Evolutionary conservation across 2,797 vertebrate genomes (phyloP), one percentile per base, ranked within the genome.

Genomic region (Eutrigla gurnardus): DNA sequence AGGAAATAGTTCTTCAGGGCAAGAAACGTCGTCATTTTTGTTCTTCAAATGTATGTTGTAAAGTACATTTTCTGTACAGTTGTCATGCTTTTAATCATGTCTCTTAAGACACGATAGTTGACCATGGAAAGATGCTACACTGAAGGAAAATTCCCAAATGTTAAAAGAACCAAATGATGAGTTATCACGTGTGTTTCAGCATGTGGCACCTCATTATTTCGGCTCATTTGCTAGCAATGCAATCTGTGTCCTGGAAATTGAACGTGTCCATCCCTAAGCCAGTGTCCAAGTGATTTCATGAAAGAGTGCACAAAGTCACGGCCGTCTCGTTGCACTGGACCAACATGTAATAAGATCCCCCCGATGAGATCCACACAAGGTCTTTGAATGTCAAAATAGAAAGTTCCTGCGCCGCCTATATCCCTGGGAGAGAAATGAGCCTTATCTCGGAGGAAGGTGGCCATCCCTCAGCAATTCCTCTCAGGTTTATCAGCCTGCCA

Each of bases 391-490:
- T 89, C 85, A 86, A 25, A 25, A 25, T 49, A 75, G 61, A 85
- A 89, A 91, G 45, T 89, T 90, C 84, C 78, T 82, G 59, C 73
- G 88, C 77, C 88, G 83, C 81, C 81, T 59, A n/a, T 76, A 83
- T 73, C 57, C 75, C 67, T 77, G 81, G 73, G 78, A 89, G 81
- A 88, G 84, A 93, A 93, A 93, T 89, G 78, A 89, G 78, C 65
- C 89, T 93, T 89, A 93, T 94, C 91, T 86, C 46, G 6, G 72
- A 81, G 80, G 72, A 89, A 73, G 86, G 87, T 78, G 86, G 82
- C 88, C 86, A 94, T 94, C 91, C 88, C 91, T 94, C 93, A 94
- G 86, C 81, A 65, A 82, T 83, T 85, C 87, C 88, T 86, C 77
- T 15, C 76, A 72, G 25, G 90, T 92, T 91, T 93, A 94, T 95